A percentile compares a stretch with the other conserved stretches of the same genome.
Evolutionary conservation across 1,140 invertebrate genomes (phyloP).

Genomic region (Drosophila pseudoobscura): DNA sequence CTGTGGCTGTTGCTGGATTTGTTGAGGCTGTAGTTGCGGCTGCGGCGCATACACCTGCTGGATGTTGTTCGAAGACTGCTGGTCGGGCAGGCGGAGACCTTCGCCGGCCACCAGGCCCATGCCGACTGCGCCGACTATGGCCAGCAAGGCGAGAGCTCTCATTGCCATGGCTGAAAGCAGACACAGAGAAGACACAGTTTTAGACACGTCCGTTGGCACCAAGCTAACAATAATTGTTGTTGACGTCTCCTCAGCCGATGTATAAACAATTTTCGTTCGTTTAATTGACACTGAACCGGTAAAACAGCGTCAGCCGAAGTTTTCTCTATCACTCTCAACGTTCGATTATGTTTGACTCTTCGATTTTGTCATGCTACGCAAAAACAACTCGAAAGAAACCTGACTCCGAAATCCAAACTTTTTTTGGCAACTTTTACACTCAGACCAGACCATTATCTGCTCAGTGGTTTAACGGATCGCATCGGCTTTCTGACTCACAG

Average conservation of each 20-base stretch:
- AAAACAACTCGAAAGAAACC: constrained; percentile 19
- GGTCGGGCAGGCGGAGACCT: constrained; percentile 85
- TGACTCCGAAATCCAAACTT: no score
- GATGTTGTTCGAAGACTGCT: constrained; percentile 83
- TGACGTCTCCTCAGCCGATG: neutral
- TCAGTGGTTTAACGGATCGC: constrained; percentile 50
- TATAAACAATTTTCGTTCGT: constrained; percentile 21
- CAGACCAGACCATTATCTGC: constrained; percentile 35
- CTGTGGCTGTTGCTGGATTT: constrained; percentile 55
- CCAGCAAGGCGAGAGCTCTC: constrained; percentile 50
- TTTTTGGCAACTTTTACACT: constrained; percentile 59
- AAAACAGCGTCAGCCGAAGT: constrained; percentile 35
- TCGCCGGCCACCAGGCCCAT: constrained; percentile 83
- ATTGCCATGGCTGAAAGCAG: constrained; percentile 67
- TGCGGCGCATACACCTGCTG: constrained; percentile 73
- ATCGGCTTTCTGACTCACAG: constrained; percentile 16
- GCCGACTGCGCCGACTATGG: constrained; percentile 36
- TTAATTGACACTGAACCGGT: constrained; percentile 47
- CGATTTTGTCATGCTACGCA: constrained; percentile 22
- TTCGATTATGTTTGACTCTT: constrained; percentile 25
- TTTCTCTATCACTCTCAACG: constrained; percentile 52
- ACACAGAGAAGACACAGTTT: constrained; percentile 41
- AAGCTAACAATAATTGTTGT: constrained; percentile 15
- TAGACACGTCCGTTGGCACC: constrained; percentile 29
- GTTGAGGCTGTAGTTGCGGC: constrained; percentile 45